Evolutionary conservation across 2,113 vertebrate species (phyloP).

Genomic region (Petromus typicus): DNA sequence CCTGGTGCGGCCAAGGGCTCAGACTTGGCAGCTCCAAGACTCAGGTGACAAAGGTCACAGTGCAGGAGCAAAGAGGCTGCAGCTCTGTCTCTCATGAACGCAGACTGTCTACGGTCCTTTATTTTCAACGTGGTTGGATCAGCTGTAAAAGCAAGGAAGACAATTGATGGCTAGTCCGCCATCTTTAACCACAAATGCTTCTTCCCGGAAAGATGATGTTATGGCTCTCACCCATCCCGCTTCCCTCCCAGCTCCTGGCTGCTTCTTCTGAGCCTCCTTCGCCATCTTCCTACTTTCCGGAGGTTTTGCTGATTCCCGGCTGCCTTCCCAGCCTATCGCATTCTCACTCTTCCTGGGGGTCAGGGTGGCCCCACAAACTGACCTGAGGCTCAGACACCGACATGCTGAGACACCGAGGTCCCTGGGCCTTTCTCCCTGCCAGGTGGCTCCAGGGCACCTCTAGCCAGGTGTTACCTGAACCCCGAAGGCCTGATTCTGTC

Average conservation of each 20-base stretch:
- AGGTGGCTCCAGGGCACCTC: not conserved
- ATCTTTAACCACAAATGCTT: not conserved
- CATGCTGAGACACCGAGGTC: not conserved
- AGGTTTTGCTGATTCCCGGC: not conserved
- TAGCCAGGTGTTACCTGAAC: fast-evolving
- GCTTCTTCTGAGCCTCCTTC: too few relatives aligned
- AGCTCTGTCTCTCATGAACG: not conserved
- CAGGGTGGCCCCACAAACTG: too few relatives aligned
- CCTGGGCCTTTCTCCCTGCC: not conserved
- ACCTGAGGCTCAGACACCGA: too few relatives aligned
- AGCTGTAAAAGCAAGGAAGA: not conserved
- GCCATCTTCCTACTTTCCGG: not conserved
- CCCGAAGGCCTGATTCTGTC: not conserved
- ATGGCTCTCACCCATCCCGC: too few relatives aligned
- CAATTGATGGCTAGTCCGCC: too few relatives aligned
- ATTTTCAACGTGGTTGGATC: not conserved
- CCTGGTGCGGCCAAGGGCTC: not conserved
- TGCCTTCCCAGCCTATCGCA: not conserved
- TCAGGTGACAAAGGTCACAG: not conserved
- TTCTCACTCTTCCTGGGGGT: not conserved
- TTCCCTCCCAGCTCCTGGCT: not conserved
- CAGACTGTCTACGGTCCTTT: not conserved
- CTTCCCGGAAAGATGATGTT: not conserved
- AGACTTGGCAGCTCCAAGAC: not conserved
- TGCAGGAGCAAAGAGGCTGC: too few relatives aligned